Evolutionary conservation across 2,113 vertebrate genomes (phyloP), one percentile per base, ranked within the genome.

Genomic region (Chauna torquata): DNA sequence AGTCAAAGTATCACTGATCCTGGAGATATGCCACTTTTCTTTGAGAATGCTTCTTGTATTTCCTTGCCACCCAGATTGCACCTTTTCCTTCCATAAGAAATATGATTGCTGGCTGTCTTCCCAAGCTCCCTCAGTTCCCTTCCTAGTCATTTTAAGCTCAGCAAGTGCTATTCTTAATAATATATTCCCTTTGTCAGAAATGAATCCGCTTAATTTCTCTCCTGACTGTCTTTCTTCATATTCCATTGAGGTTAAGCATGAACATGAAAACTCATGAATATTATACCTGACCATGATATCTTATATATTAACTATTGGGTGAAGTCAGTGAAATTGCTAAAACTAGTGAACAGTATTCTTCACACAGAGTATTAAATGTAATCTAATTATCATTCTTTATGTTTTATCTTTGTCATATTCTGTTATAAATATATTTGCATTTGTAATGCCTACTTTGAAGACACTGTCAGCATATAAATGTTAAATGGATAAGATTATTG

Each of bases 351-450:
- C 16, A 72, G 9, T n/a, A 54, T 38, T 65, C n/a, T 77, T 91
- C 81, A 22, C 11, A 52, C 32, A 9, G 27, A 70, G 2, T 55
- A 65, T 14, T 69, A 58, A 77, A 69, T 50, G 6, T 86, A 77
- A 70, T 30, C 8, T 36, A 76, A 88, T 9, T 11, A 23, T 0
- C 0, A 52, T 69, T 80, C 2, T 30, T 22, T 61, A 12, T 69
- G 4, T 4, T 81, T 87, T 74, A 25, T 36, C 13, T 79, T 52
- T 90, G 7, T 24, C 30, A 27, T 55, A 30, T 61, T 87, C 22
- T 61, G 7, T 15, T 61, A 38, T 8, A 74, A 93, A 84, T 38
- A 24, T 3, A 54, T 42, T 62, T 68, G 2, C 2, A 3, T 54
- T 79, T 83, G 15, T 11, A 54, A 27, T 55, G 47, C 16, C 19